Percentiles rank a stretch among this genome's conserved stretches.
phyloP scores from a whole-genome alignment of 2,888 invertebrate species.

The Cephus runcator region DNA sequence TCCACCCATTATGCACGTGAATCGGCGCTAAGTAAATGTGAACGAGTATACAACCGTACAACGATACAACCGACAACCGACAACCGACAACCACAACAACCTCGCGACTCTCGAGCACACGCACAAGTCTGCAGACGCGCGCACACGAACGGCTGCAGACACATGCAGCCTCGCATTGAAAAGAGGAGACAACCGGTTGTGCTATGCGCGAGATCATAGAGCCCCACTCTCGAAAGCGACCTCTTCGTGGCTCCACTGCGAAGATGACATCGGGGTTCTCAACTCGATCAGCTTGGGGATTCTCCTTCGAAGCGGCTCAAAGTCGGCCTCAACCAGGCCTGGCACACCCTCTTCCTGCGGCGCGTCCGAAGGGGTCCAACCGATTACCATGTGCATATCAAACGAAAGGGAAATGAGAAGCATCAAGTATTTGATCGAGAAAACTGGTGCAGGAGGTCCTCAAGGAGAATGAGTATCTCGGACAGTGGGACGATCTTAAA shows the following conservation, averaged over 20 bases:
- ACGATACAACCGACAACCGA: background rate
- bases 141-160: background rate
- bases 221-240: constrained; percentile 55
- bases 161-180: constrained; percentile 39
- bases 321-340: no score
- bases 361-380: background rate
- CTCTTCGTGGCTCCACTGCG: constrained; percentile 50
- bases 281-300: constrained; percentile 35
- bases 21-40: constrained; percentile 14
- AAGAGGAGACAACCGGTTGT: constrained; percentile 61
- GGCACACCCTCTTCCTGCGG: background rate
- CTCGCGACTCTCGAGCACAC: background rate
- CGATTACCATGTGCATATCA: background rate
- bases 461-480: constrained; percentile 9
- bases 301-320: background rate
- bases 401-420: background rate
- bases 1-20: constrained; percentile 46
- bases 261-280: constrained; percentile 59
- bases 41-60: background rate
- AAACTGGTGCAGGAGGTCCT: background rate
- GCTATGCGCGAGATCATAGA: constrained; percentile 60
- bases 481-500: constrained; percentile 7
- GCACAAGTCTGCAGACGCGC: constrained; percentile 22
- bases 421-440: background rate
- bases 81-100: background rate